Base-by-base conservation (phyloP, 2,888 invertebrate genomes). In the Drosophila monieri region DNA sequence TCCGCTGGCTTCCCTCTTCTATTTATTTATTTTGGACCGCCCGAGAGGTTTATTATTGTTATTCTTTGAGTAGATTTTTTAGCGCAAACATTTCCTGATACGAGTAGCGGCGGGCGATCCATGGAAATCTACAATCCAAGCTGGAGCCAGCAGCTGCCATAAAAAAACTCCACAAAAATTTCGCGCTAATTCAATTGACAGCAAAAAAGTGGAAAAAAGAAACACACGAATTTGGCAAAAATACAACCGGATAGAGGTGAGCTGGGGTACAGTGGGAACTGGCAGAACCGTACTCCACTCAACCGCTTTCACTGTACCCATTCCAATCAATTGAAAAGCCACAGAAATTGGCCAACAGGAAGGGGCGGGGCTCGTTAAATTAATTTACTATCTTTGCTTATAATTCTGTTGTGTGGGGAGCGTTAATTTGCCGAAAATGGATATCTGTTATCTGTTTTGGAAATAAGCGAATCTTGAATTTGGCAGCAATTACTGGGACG, bases 111-210 rank as follows among this genome's bases (percentile, higher is more conserved):
- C n/a, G n/a, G n/a, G n/a, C n/a, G n/a, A n/a, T n/a, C n/a, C n/a
- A n/a, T n/a, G n/a, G n/a, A n/a, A n/a, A n/a, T n/a, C n/a, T n/a
- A n/a, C n/a, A n/a, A n/a, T n/a, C n/a, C 27, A 27, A 27, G 27
- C 27, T 27, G 53, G 30, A 23, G 21, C 41, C 70, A 56, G 56
- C 74, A 62, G 51, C 74, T 66, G 75, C 49, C 48, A 57, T 35
- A 23, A 30, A 23, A 30, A 58, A 66, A 65, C 58, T 69, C 30
- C 53, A 61, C 27, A 44, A 49, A 43, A 53, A 67, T 61, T 73
- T 68, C 51, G 72, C 74, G 81, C 78, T 87, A 80, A 81, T 81
- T 81, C 85, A 87, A 81, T 81, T 81, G 81, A 86, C 78, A 80
- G 64, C 76, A 76, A 56, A 84, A 70, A 76, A 72, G 73, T 55